Percentiles rank a stretch among this genome's conserved stretches.
Conservation (phyloP, 2,797 vertebrate genomes). For the Macroramphosus scolopax region DNA sequence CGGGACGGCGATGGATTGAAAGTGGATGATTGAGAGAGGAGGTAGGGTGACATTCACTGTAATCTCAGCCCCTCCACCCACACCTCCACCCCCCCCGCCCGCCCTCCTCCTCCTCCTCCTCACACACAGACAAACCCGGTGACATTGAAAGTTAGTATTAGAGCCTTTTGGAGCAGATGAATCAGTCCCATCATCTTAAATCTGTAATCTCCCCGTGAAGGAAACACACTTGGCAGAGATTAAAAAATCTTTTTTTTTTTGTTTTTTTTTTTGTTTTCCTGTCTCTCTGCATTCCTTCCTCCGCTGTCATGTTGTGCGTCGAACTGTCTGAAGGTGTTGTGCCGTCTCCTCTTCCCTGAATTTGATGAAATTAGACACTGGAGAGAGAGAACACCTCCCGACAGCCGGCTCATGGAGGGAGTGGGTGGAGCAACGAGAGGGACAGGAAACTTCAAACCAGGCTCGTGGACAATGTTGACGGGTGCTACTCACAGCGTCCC, state of each 20-base stretch:
- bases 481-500: too few species aligned
- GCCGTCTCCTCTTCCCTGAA: conserved; percentile 34
- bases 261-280: conserved; percentile 27
- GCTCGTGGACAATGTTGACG: conserved; percentile 38
- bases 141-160: conserved; percentile 62
- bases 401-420: conserved; percentile 40
- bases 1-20: conserved; percentile 72
- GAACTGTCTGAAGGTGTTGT: conserved; percentile 54
- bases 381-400: conserved; percentile 34
- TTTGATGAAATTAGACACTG: conserved; percentile 50
- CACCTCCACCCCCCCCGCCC: conserved; percentile 21
- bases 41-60: conserved; percentile 76
- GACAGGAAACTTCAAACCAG: conserved; percentile 42
- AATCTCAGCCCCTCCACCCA: conserved; percentile 55
- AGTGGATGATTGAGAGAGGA: conserved; percentile 78
- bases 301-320: conserved; percentile 27
- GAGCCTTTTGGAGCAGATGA: conserved; percentile 38
- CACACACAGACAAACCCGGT: conserved; percentile 46
- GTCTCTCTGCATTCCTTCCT: conserved; percentile 37
- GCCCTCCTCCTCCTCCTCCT: too few species aligned
- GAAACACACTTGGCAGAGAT: conserved; percentile 39
- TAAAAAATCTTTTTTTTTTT: conserved; percentile 1
- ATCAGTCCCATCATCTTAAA: conserved; percentile 35
- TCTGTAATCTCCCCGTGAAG: conserved; percentile 13
- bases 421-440: conserved; percentile 37